Evolutionary conservation across 1,140 invertebrate species (phyloP), one percentile per base, ranked within the genome.

Genomic region (Aphaenogaster floridana): DNA sequence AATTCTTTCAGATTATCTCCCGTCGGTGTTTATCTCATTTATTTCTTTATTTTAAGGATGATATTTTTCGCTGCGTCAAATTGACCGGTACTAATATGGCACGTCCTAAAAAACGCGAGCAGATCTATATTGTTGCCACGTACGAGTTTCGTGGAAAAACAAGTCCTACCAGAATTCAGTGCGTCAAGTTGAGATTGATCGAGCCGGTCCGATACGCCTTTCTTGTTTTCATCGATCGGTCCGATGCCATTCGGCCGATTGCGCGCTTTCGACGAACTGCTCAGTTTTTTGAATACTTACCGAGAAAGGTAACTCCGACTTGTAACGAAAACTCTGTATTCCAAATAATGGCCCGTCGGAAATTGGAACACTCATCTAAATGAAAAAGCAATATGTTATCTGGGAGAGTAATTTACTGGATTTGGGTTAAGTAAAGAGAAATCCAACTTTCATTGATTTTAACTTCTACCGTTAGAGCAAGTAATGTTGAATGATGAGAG

Each of bases 141-240:
- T 91, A 91, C 88, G 79, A 88, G 79, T 89, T 86, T 85, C 15
- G 57, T 48, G 61, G 57, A 87, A 87, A 84, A 90, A 90, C 89
- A 72, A 79, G 88, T 85, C 61, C 50, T 59, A 39, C 74, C 59
- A 64, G 88, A 87, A 80, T 84, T 83, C 86, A 72, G 61, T 63
- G 79, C 54, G 86, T 87, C 88, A 71, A 84, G 66, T 72, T 69
- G 64, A 90, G 89, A 90, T 90, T 87, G 88, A 90, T 90, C 86
- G 89, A 86, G 66, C 48, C 48, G 36, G 54, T 28, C 15, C 66
- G 59, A 86, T 63, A 69, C 52, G 54, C 63, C 7, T 84, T 83
- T 61, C 64, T 79, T 79, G 69, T 85, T 72, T 88, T 39, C 74
- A 34, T 61, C 57, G 59, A 86, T 78, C 45, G 48, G 39, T 50